phyloP scores from a whole-genome alignment of 2,113 vertebrate genomes.

The Pontoporia blainvillei region DNA sequence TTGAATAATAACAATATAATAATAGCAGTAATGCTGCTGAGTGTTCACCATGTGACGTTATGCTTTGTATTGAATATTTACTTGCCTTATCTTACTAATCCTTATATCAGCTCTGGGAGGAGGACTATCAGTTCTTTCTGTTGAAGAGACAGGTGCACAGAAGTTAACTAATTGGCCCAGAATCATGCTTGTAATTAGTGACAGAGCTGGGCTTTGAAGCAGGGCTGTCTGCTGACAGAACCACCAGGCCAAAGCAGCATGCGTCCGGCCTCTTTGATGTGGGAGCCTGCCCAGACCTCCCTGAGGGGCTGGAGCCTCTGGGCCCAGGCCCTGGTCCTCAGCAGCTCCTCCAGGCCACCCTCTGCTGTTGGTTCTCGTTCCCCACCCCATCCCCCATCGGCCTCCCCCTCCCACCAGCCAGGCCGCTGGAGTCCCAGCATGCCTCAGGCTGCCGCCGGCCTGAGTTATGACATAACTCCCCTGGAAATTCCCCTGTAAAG shows the following conservation, averaged over 20 bases:
- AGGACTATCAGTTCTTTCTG: neutral
- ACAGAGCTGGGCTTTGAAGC: neutral
- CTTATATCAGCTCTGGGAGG: neutral
- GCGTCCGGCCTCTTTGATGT: neutral
- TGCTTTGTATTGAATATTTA: neutral
- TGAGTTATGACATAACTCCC: conserved; percentile 58
- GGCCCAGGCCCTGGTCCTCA: neutral
- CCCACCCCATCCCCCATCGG: neutral
- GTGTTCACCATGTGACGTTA: neutral
- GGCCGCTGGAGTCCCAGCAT: conserved; percentile 31
- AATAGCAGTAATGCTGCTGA: neutral
- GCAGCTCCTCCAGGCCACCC: neutral
- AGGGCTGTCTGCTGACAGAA: neutral
- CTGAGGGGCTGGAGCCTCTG: neutral
- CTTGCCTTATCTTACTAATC: neutral
- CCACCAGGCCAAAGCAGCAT: fast-evolving
- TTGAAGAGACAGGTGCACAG: neutral
- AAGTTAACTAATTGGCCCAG: neutral
- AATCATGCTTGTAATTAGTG: neutral
- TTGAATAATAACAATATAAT: neutral
- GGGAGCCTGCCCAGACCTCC: neutral
- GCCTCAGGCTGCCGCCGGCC: conserved; percentile 43
- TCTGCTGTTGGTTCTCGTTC: neutral
- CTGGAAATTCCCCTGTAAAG: conserved; percentile 57
- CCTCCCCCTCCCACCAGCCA: neutral